Evolutionary conservation across 2,113 vertebrate genomes (phyloP).

Genomic region (Syngnathus floridae): DNA sequence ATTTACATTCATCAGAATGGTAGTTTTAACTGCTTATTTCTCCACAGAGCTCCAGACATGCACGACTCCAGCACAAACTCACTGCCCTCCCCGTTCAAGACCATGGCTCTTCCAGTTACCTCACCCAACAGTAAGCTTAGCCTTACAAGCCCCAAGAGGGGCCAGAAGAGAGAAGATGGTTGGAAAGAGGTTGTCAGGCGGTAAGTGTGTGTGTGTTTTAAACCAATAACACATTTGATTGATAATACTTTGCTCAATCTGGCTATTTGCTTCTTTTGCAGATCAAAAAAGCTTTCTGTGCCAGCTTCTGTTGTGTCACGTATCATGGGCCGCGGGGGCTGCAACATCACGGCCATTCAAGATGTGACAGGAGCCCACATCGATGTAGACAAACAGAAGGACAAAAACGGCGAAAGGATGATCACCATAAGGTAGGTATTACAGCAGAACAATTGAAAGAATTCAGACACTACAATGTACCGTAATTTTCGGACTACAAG

Average conservation of each 20-base stretch:
- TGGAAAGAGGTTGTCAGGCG: conserved; percentile 98
- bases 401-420: conserved; percentile 99
- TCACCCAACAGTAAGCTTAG: conserved; percentile 91
- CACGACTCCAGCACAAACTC: conserved; percentile 78
- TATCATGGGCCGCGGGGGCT: conserved; percentile 98
- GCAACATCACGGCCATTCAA: conserved; percentile 98
- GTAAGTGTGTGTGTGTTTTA: conserved; percentile 57
- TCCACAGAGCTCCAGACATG: conserved; percentile 77
- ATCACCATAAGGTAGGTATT: conserved; percentile 90
- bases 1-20: neutral
- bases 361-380: conserved; percentile 98
- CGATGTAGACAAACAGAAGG: conserved; percentile 98
- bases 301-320: conserved; percentile 96
- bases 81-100: conserved; percentile 80
- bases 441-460: neutral
- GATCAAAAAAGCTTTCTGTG: conserved; percentile 98
- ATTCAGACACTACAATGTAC: too few species aligned
- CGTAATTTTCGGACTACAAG: too few species aligned
- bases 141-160: conserved; percentile 93
- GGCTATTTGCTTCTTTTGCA: conserved; percentile 41
- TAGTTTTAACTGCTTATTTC: conserved; percentile 1
- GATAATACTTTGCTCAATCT: neutral
- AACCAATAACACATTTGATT: neutral
- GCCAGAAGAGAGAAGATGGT: conserved; percentile 96
- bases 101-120: conserved; percentile 83